These are phyloP conservation scores for Athene cunicularia DNA, from an alignment of 2,113 vertebrate species.

Conservation along the genomic window DNA sequence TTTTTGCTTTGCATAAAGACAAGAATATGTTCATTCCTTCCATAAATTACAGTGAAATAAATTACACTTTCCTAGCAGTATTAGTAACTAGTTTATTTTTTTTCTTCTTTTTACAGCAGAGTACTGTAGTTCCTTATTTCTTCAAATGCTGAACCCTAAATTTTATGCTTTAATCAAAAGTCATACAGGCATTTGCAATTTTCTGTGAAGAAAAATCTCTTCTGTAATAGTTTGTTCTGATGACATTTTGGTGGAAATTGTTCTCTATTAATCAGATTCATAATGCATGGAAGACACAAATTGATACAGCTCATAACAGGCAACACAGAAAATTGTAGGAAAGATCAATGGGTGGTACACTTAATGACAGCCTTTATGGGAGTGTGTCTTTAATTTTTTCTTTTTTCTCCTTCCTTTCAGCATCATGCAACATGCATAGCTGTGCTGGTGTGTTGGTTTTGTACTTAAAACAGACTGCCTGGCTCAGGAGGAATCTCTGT, in stretches of 20 bases:
- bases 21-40: neutral
- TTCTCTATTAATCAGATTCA: neutral
- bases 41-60: neutral
- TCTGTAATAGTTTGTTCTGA: neutral
- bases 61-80: neutral
- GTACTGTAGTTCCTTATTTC: neutral
- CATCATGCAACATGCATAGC: neutral
- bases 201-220: neutral
- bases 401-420: neutral
- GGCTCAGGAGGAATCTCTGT: fast-evolving
- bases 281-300: neutral
- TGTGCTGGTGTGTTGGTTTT: neutral
- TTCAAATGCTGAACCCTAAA: neutral
- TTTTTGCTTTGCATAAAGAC: neutral
- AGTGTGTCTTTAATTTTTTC: neutral
- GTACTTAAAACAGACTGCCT: neutral
- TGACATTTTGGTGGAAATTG: neutral
- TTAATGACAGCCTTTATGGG: neutral
- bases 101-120: neutral
- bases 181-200: neutral
- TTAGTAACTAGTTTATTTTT: neutral
- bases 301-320: neutral
- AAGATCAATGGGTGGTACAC: fast-evolving
- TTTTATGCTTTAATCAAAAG: neutral
- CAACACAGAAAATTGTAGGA: neutral